phyloP scores from a whole-genome alignment of 1,140 invertebrate genomes.

The Drosophila athabasca region DNA sequence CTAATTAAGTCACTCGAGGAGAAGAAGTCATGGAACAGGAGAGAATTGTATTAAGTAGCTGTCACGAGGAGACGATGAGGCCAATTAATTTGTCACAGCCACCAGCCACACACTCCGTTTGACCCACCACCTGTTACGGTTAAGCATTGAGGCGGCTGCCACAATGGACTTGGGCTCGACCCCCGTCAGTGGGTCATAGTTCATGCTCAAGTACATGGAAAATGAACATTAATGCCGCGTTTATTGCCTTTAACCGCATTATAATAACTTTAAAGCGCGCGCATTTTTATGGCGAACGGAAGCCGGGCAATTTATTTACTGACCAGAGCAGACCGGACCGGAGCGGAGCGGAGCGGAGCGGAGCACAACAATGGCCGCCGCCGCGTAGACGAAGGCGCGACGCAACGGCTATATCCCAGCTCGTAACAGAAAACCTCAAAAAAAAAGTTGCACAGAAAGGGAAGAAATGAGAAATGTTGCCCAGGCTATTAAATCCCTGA shows the following conservation, averaged over 20 bases:
- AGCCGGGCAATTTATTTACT: constrained; percentile 75
- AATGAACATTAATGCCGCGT: constrained; percentile 72
- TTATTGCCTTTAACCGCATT: constrained; percentile 81
- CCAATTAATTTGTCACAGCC: too few species aligned
- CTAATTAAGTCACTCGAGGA: constrained; percentile 2
- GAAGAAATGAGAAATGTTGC: constrained; percentile 76
- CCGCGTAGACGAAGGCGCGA: neutral
- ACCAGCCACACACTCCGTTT: too few species aligned
- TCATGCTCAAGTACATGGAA: constrained; percentile 60
- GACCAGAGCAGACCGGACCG: constrained; percentile 5
- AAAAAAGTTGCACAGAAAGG: constrained; percentile 4
- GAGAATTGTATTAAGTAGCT: too few species aligned
- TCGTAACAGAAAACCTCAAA: constrained; percentile 3
- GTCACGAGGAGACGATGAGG: too few species aligned
- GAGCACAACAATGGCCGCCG: constrained; percentile 54
- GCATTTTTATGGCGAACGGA: constrained; percentile 65
- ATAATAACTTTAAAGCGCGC: constrained; percentile 78
- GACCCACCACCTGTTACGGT: constrained; percentile 35
- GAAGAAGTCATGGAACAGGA: too few species aligned
- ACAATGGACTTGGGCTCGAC: neutral
- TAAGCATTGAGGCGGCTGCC: constrained; percentile 3
- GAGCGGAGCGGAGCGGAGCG: too few species aligned
- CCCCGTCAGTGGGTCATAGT: constrained; percentile 41
- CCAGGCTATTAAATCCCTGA: constrained; percentile 79
- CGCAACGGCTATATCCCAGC: too few species aligned